Evolutionary conservation across 2,113 vertebrate genomes (phyloP), one percentile per base, ranked within the genome.

Genomic region (Empidonax alnorum): DNA sequence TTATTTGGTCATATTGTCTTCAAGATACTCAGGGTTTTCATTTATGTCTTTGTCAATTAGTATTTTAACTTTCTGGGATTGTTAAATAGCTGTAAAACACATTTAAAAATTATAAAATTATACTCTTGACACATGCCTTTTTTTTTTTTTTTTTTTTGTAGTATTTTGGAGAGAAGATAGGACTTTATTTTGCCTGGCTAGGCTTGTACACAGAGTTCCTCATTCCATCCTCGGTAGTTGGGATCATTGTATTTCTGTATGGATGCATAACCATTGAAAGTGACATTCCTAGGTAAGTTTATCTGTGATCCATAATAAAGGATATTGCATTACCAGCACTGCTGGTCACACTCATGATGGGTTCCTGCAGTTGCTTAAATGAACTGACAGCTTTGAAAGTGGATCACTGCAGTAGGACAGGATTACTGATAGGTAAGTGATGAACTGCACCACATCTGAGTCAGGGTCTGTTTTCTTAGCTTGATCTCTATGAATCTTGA

Each of bases 111-210:
- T 1, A 79, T 59, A 73, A 85, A 50, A 72, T 63, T 1, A 79
- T 56, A 46, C 6, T 21, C 5, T 66, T 96, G 67, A 79, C 75
- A 72, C 3, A 6, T 52, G 8, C 7, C 47, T 30, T n/a, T 28
- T 8, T 17, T 15, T 12, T 12, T 17, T 12, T 12, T 12, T 86
- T 35, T 95, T 89, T 91, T 96, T 73, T 97, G n/a, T n/a, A n/a
- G 90, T 99, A 99, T 98, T 99, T 99, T 97, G 99, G 99, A 94
- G 99, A 99, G 98, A 99, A 99, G 97, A 99, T 99, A 30, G 99
- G 99, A 84, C 98, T 99, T 66, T 99, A 99, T 97, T 99, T 99
- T 93, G 99, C 99, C 5, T 99, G 99, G 99, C 98, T 99, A 59
- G 99, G 99, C 10, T 98, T 99, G 61, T 99, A 99, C 90, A 99